phyloP scores from a whole-genome alignment of 2,888 invertebrate species.

The Julus scanicus region DNA sequence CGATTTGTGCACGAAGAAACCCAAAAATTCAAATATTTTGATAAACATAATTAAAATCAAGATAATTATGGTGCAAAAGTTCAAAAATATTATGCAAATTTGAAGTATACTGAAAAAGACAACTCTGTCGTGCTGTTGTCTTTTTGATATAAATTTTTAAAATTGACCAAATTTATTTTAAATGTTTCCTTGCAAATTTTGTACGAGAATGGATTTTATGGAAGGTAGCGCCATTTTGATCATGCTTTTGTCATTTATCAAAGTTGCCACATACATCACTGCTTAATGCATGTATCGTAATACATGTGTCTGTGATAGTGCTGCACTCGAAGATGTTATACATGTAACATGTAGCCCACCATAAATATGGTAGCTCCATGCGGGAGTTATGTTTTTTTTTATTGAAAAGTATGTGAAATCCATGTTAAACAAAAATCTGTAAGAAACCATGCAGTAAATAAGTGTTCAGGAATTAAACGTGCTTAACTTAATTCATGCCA shows the following conservation, averaged over 20 bases:
- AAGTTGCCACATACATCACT: neutral
- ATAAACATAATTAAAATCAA: neutral
- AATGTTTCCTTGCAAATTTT: neutral
- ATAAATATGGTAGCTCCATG: neutral
- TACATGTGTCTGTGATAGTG: slow-evolving; percentile 9
- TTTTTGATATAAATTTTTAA: neutral
- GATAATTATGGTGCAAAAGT: neutral
- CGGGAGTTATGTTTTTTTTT: neutral
- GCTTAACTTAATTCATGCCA: too few species aligned
- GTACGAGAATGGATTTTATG: neutral
- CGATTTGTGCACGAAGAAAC: neutral
- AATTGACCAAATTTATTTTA: neutral
- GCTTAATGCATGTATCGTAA: slow-evolving; percentile 1
- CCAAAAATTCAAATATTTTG: neutral
- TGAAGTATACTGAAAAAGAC: neutral
- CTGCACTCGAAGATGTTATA: neutral
- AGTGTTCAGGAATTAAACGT: too few species aligned
- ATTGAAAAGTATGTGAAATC: neutral
- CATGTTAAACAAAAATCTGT: neutral
- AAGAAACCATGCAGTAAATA: too few species aligned
- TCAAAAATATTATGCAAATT: slow-evolving; percentile 2
- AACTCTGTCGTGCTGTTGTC: neutral
- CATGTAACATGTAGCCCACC: neutral
- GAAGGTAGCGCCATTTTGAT: neutral
- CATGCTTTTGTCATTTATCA: neutral